Evolutionary conservation across 2,888 invertebrate genomes (phyloP), one percentile per base, ranked within the genome.

Genomic region (Hyles lineata): DNA sequence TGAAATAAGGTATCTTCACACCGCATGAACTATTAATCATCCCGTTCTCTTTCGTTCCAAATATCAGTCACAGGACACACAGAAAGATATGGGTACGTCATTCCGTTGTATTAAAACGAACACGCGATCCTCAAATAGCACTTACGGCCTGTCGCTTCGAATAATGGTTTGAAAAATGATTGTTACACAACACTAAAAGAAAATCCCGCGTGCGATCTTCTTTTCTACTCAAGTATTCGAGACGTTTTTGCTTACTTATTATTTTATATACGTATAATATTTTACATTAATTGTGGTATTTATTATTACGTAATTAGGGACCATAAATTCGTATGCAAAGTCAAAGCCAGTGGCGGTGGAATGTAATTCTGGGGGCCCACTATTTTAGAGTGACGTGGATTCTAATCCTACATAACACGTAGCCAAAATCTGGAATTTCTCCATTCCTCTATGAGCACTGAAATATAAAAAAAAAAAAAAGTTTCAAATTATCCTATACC

Each of bases 161-260:
- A 60, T 71, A 71, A 60, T 60, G 58, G 23, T 43, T 35, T 71
- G 70, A 71, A 59, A 71, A 60, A 71, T 71, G 32, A 71, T 60
- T 43, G 60, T 43, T 63, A 32, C 35, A 23, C 35, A 58, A 60
- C 43, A 60, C 35, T 71, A 9, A 35, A 59, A 35, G 60, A 59
- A 25, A 71, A 60, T 59, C 25, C 43, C 35, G 35, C 15, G 23
- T 50, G 11, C 25, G 23, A 71, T 71, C 50, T 21, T 70, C 60
- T 71, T 32, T 23, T 61, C 61, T 23, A 23, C 62, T 55, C 43
- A 43, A 43, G 35, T 35, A n/a, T 55, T 7, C 6, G 55, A 52
- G 7, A 11, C 2, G 1, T 43, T n/a, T 55, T 19, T 55, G n/a
- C 6, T 17, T 55, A 55, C 19, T 11, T n/a, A n/a, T 52, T 52